Evolutionary conservation across 2,797 vertebrate genomes (phyloP).

Genomic region (Moxostoma hubbsi): DNA sequence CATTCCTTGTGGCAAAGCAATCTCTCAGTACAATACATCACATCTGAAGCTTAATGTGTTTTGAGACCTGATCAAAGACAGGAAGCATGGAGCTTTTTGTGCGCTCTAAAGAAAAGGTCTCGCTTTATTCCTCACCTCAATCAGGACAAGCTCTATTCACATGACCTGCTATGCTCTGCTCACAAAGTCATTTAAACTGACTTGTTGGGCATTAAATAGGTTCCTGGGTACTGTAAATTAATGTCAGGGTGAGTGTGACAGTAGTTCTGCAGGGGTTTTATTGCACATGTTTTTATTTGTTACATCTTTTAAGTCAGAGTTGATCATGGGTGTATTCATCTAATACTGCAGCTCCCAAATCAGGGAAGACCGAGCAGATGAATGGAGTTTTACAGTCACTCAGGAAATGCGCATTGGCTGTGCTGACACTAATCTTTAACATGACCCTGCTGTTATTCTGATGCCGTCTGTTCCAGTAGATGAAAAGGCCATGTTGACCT

Average conservation of each 20-base stretch:
- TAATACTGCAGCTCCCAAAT: background rate
- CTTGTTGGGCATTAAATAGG: slow-evolving; percentile 8
- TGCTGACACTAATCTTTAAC: background rate
- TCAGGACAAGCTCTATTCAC: slow-evolving; percentile 34
- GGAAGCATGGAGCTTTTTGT: background rate
- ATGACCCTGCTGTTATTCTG: slow-evolving; percentile 11
- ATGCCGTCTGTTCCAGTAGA: background rate
- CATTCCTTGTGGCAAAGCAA: slow-evolving; percentile 27
- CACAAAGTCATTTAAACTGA: slow-evolving; percentile 40
- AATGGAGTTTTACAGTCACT: slow-evolving; percentile 11
- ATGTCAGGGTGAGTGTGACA: slow-evolving; percentile 9
- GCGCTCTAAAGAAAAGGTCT: slow-evolving; percentile 28
- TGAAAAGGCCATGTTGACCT: too few relatives aligned
- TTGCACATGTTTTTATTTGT: slow-evolving; percentile 2
- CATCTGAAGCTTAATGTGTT: slow-evolving; percentile 15
- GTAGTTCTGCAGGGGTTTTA: slow-evolving; percentile 1
- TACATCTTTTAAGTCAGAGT: slow-evolving; percentile 1
- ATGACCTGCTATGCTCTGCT: slow-evolving; percentile 27
- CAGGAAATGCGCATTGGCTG: too few relatives aligned
- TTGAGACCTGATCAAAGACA: slow-evolving; percentile 16
- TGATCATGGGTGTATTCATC: background rate
- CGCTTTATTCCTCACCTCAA: slow-evolving; percentile 44
- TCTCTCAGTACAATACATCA: slow-evolving; percentile 33
- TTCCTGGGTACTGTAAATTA: slow-evolving; percentile 3
- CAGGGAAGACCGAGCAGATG: background rate